Percentiles rank a stretch among this genome's conserved stretches.
Conservation (phyloP, 2,888 invertebrate genomes). For the Scaptomyza polygonia region DNA sequence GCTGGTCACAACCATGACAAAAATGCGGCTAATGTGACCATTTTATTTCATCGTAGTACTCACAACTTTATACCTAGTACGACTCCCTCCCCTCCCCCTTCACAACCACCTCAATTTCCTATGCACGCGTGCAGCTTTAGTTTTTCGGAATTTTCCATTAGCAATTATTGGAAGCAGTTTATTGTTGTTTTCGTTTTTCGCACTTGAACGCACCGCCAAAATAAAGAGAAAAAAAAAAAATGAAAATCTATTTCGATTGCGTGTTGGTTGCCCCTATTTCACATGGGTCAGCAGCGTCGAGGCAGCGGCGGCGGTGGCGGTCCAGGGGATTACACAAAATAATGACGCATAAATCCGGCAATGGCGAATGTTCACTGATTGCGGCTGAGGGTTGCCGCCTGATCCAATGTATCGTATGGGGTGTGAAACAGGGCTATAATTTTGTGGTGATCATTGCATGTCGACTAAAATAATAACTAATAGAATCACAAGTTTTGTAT, state of each 20-base stretch:
- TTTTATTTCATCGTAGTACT: conserved; percentile 13
- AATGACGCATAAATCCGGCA: conserved; percentile 75
- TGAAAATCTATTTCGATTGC: conserved; percentile 56
- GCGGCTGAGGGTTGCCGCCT: conserved; percentile 28
- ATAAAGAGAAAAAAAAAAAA: conserved; percentile 10
- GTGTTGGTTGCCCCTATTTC: conserved; percentile 77
- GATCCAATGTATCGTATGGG: conserved; percentile 5
- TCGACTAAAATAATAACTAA: conserved; percentile 5
- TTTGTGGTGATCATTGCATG: conserved; percentile 17
- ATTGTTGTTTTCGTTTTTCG: conserved; percentile 42
- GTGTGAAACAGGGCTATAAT: conserved; percentile 21
- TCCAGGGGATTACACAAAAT: conserved; percentile 64
- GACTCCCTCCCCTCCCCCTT: not conserved
- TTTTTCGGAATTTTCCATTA: conserved; percentile 46
- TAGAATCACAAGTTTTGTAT: not conserved
- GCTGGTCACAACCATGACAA: conserved; percentile 65
- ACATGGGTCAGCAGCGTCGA: conserved; percentile 72
- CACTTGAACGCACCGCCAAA: conserved; percentile 61
- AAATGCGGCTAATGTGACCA: conserved; percentile 74
- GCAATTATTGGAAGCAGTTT: conserved; percentile 39
- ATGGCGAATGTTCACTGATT: conserved; percentile 59
- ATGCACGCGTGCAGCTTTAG: conserved; percentile 35
- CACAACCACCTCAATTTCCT: conserved; percentile 7
- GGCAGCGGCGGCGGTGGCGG: no score
- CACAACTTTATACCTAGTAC: conserved; percentile 2